A percentile compares a stretch with the other conserved stretches of the same genome.
Evolutionary conservation across 2,113 vertebrate species (phyloP).

Genomic region (Elaphurus davidianus): DNA sequence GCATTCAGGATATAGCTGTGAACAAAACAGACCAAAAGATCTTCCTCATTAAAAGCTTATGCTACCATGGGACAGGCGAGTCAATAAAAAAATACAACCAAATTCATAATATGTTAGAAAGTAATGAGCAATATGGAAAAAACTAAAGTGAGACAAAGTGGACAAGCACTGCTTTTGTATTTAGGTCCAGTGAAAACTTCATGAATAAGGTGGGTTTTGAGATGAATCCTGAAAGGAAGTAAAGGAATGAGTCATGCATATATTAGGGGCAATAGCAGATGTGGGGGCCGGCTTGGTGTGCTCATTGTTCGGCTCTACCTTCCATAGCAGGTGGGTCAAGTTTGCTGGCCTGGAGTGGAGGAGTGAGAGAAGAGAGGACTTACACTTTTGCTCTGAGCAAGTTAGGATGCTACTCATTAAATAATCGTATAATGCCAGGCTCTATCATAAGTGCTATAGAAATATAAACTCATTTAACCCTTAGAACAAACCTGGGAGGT

Average conservation of each 20-base stretch:
- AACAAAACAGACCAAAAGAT: background rate
- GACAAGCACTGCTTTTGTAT: background rate
- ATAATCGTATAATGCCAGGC: background rate
- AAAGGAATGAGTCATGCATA: fast-evolving
- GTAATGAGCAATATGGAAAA: background rate
- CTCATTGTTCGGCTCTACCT: background rate
- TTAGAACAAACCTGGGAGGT: background rate
- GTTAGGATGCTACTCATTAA: background rate
- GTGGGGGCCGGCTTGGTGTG: fast-evolving
- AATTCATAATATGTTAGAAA: background rate
- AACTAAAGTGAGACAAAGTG: background rate
- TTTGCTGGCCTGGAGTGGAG: background rate
- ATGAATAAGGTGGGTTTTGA: background rate
- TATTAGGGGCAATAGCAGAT: background rate
- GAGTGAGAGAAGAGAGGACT: background rate
- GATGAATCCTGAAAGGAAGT: background rate
- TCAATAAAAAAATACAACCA: background rate
- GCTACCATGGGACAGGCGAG: background rate
- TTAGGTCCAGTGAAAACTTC: background rate
- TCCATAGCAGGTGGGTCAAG: background rate
- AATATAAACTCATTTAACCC: background rate
- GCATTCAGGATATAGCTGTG: background rate
- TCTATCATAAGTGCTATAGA: background rate
- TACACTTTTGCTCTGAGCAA: background rate
- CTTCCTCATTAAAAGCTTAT: background rate